Evolutionary conservation across 1,140 invertebrate genomes (phyloP).

Genomic region (Xylocopa sonorina): DNA sequence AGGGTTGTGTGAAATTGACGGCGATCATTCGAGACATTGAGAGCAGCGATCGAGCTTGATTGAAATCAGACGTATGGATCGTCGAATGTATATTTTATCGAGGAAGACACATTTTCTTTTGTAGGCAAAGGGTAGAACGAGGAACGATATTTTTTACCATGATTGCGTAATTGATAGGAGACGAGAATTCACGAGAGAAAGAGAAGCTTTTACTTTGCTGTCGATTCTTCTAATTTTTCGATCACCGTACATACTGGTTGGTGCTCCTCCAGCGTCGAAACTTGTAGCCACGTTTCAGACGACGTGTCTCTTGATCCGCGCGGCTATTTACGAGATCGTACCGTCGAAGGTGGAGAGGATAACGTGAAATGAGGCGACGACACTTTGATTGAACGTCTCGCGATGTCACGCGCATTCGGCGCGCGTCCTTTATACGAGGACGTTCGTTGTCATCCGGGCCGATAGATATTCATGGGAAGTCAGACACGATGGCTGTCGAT

Average conservation of each 20-base stretch:
- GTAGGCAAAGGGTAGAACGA: too few species aligned
- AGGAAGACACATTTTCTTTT: too few species aligned
- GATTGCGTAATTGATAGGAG: too few species aligned
- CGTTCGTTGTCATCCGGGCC: constrained; percentile 32
- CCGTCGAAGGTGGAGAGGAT: constrained; percentile 18
- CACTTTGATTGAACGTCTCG: constrained; percentile 45
- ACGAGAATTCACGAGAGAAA: too few species aligned
- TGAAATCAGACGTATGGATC: too few species aligned
- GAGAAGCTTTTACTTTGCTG: too few species aligned
- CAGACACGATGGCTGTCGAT: constrained; percentile 34
- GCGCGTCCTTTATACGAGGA: constrained; percentile 32
- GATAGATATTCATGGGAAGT: constrained; percentile 49
- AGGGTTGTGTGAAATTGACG: too few species aligned
- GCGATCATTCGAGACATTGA: too few species aligned
- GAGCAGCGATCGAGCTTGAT: too few species aligned
- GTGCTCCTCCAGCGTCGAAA: not conserved
- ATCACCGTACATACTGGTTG: not conserved
- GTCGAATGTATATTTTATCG: not conserved
- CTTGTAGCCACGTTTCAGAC: not conserved
- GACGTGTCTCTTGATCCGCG: not conserved
- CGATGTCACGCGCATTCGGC: constrained; percentile 38
- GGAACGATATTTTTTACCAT: too few species aligned
- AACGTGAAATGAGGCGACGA: constrained; percentile 23
- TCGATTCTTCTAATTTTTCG: not conserved
- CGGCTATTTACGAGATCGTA: constrained; percentile 12